A percentile compares a stretch with the other conserved stretches of the same genome.
These are phyloP conservation scores for Apodemus speciosus DNA, from an alignment of 2,113 vertebrate genomes.

Conservation along the genomic window DNA sequence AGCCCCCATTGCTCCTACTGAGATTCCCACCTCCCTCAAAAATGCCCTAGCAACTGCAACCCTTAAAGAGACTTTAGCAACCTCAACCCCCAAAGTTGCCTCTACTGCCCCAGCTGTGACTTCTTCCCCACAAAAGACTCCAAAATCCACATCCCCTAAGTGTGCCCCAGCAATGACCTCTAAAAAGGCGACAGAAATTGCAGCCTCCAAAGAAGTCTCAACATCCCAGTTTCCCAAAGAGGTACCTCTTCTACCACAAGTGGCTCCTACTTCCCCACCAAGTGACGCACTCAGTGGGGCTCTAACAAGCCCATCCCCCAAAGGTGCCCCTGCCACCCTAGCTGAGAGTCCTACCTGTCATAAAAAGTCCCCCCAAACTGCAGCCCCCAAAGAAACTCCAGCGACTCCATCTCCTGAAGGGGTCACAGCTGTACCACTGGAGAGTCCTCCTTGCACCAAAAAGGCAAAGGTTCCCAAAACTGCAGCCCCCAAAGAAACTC, in stretches of 20 bases:
- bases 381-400: slow-evolving; percentile 44
- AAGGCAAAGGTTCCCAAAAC: neutral
- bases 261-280: neutral
- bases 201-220: neutral
- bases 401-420: neutral
- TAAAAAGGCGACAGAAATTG: neutral
- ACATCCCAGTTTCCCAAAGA: neutral
- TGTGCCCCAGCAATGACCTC: slow-evolving; percentile 30
- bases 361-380: neutral
- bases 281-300: neutral
- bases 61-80: neutral
- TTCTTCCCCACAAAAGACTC: neutral
- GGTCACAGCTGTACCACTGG: neutral
- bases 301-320: neutral
- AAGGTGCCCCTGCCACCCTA: neutral
- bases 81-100: neutral
- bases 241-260: slow-evolving; percentile 6
- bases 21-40: neutral
- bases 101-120: neutral
- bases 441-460: neutral
- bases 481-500: neutral
- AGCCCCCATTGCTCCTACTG: neutral
- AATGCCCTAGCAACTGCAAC: neutral
- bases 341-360: neutral
- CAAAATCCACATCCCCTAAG: neutral